These are phyloP conservation scores for Brachyptera risi DNA, from an alignment of 2,888 invertebrate genomes.

Conservation along the genomic window DNA sequence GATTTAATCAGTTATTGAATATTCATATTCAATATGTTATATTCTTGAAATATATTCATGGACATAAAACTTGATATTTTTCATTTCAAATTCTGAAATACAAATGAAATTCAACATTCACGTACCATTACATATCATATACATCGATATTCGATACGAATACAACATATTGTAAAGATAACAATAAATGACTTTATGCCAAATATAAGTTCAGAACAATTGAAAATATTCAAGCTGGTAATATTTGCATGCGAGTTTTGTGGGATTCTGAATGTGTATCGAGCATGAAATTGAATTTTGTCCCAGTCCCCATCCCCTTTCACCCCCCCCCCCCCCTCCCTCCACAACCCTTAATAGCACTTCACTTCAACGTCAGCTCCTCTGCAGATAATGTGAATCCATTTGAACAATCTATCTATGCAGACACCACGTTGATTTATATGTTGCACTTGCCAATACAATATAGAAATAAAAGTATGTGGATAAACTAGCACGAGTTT, in stretches of 20 bases:
- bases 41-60: too few relatives aligned
- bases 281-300: conserved; percentile 7
- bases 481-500: too few relatives aligned
- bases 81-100: too few relatives aligned
- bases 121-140: background rate
- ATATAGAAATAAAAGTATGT: too few relatives aligned
- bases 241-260: background rate
- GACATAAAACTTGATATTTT: too few relatives aligned
- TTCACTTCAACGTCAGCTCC: background rate
- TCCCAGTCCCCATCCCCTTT: background rate
- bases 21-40: too few relatives aligned
- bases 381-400: background rate
- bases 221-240: background rate
- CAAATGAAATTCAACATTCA: too few relatives aligned
- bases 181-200: too few relatives aligned
- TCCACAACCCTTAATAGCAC: background rate
- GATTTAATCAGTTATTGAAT: too few relatives aligned
- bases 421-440: conserved; percentile 5
- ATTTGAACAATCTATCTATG: background rate
- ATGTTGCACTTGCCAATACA: conserved; percentile 2
- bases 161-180: background rate
- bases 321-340: background rate
- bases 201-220: background rate
- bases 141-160: background rate
- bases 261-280: background rate